Percentiles rank a stretch among this genome's conserved stretches.
Conservation (phyloP, 53 echinoderm and acorn worm genomes). For the Mesocentrotus franciscanus region DNA sequence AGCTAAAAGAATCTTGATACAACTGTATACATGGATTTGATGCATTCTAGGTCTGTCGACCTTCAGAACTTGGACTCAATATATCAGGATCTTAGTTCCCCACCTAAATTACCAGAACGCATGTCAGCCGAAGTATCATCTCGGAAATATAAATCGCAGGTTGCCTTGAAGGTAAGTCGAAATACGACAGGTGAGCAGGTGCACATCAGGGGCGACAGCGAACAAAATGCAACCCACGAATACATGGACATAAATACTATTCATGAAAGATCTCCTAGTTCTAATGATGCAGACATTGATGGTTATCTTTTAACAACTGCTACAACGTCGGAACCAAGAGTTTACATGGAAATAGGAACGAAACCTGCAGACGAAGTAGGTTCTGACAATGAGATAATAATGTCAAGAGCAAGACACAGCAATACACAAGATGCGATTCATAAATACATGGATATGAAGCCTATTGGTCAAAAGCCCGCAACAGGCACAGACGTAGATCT, state of each 20-base stretch:
- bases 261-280: not conserved
- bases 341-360: not conserved
- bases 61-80: not conserved
- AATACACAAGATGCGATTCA: not conserved
- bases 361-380: not conserved
- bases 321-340: not conserved
- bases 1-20: not conserved
- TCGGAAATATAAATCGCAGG: not conserved
- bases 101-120: conserved; percentile 4
- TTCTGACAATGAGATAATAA: not conserved
- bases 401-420: not conserved
- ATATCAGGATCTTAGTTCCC: not conserved
- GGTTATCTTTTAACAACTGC: not conserved
- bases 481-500: not conserved
- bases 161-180: not conserved
- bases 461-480: not conserved
- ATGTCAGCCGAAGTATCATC: not conserved
- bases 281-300: not conserved
- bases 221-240: not conserved
- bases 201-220: not conserved
- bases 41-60: not conserved
- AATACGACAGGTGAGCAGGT: not conserved
- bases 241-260: not conserved
- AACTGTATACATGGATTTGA: conserved; percentile 12
- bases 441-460: conserved; percentile 22